These are phyloP conservation scores for Apis florea DNA, from an alignment of 1,140 invertebrate genomes.

Conservation along the genomic window DNA sequence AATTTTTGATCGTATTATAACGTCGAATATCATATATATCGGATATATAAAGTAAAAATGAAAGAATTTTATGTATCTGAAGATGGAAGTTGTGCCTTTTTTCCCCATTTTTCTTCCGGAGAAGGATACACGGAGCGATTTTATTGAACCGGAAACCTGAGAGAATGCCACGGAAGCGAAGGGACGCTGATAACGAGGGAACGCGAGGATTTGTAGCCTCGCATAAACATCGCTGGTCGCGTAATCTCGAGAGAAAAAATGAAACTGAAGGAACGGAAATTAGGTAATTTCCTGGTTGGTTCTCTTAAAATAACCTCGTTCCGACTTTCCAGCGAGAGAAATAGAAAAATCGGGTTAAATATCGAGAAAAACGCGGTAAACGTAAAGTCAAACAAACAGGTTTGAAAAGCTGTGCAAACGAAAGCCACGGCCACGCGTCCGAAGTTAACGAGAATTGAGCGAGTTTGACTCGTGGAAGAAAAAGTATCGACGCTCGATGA, in stretches of 20 bases:
- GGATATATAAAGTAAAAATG: too few species aligned
- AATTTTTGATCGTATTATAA: too few species aligned
- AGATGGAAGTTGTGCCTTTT: too few species aligned
- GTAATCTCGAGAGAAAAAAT: not conserved
- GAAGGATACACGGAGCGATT: not conserved
- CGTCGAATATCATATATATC: not conserved
- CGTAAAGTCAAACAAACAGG: not conserved
- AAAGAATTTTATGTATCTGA: too few species aligned
- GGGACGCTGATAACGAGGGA: slow-evolving; percentile 7
- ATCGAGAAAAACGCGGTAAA: not conserved
- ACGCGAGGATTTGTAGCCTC: not conserved
- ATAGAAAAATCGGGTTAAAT: too few species aligned
- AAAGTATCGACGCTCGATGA: not conserved
- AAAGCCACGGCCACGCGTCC: not conserved
- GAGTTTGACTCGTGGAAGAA: slow-evolving; percentile 7
- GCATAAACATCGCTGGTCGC: not conserved
- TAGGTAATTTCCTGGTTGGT: not conserved
- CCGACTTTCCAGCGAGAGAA: too few species aligned
- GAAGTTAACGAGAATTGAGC: slow-evolving; percentile 16
- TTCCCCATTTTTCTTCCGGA: too few species aligned
- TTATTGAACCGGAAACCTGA: not conserved
- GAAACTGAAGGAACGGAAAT: not conserved
- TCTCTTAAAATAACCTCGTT: not conserved
- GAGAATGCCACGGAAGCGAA: not conserved
- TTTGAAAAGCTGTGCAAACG: slow-evolving; percentile 9